These are phyloP conservation scores for Anthopleura xanthogrammica DNA, from an alignment of 92 coral and sea anemone genomes.

Conservation along the genomic window DNA sequence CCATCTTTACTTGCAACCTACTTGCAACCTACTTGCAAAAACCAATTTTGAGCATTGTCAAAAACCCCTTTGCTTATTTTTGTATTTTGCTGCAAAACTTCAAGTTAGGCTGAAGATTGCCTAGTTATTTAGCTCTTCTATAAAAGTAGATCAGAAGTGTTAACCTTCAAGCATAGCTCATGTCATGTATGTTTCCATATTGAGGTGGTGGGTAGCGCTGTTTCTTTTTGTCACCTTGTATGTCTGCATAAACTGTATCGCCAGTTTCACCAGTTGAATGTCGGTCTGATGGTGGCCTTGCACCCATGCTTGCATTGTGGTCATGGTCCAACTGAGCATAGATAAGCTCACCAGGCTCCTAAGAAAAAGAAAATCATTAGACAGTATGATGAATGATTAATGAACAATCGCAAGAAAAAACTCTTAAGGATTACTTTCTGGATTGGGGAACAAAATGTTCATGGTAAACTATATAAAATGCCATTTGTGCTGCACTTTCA, in stretches of 20 bases:
- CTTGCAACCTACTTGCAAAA: no score
- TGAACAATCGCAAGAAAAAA: neutral
- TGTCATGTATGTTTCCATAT: slow-evolving; percentile 24
- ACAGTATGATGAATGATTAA: neutral
- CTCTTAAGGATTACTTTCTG: no score
- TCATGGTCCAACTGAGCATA: slow-evolving; percentile 37
- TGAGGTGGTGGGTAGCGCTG: slow-evolving; percentile 13
- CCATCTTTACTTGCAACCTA: no score
- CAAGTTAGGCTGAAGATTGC: neutral
- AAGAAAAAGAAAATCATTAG: neutral
- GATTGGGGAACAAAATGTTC: no score
- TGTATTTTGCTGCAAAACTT: neutral
- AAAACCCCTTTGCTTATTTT: no score
- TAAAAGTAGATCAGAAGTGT: neutral
- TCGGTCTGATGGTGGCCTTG: slow-evolving; percentile 28
- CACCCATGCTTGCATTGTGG: neutral
- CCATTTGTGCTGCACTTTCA: no score
- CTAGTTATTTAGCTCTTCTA: neutral
- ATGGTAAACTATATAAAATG: no score
- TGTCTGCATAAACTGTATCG: slow-evolving; percentile 17
- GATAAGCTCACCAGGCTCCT: slow-evolving; percentile 33
- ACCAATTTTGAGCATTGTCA: no score
- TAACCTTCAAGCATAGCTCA: slow-evolving; percentile 6
- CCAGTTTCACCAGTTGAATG: slow-evolving; percentile 9
- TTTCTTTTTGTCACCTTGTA: neutral